A percentile compares a stretch with the other conserved stretches of the same genome.
These are phyloP conservation scores for Orchesella flavescens DNA, from an alignment of 2,888 invertebrate species.

Conservation along the genomic window DNA sequence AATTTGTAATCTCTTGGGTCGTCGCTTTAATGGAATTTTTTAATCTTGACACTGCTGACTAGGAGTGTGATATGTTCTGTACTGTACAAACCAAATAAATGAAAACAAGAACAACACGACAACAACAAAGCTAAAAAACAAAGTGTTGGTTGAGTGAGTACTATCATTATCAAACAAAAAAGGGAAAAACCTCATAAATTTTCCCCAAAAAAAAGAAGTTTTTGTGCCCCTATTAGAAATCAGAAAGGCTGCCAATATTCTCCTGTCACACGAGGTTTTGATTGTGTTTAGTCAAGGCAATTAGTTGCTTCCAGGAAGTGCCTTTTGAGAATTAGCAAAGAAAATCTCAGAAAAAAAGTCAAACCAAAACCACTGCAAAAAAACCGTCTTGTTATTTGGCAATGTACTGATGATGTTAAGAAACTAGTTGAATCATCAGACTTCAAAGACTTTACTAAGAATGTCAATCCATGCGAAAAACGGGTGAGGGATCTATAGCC, in stretches of 20 bases:
- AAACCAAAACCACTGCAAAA: neutral
- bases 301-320: conserved; percentile 43
- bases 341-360: too few species aligned
- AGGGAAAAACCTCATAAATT: conserved; percentile 16
- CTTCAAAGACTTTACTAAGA: too few species aligned
- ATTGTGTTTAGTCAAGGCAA: conserved; percentile 9
- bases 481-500: too few species aligned
- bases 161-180: neutral
- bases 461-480: too few species aligned
- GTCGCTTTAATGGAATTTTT: conserved; percentile 45
- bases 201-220: conserved; percentile 9
- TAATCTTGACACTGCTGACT: conserved; percentile 18
- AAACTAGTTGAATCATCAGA: too few species aligned
- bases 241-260: neutral
- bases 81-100: conserved; percentile 2
- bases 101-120: too few species aligned
- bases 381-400: neutral
- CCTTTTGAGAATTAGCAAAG: too few species aligned
- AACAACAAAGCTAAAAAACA: neutral
- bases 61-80: neutral
- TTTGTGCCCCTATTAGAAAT: neutral
- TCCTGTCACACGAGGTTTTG: neutral
- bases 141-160: neutral
- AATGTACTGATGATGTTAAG: neutral
- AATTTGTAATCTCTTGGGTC: conserved; percentile 50